These are phyloP conservation scores for Hemichromis elongatus DNA, from an alignment of 2,113 vertebrate species.

Conservation along the genomic window DNA sequence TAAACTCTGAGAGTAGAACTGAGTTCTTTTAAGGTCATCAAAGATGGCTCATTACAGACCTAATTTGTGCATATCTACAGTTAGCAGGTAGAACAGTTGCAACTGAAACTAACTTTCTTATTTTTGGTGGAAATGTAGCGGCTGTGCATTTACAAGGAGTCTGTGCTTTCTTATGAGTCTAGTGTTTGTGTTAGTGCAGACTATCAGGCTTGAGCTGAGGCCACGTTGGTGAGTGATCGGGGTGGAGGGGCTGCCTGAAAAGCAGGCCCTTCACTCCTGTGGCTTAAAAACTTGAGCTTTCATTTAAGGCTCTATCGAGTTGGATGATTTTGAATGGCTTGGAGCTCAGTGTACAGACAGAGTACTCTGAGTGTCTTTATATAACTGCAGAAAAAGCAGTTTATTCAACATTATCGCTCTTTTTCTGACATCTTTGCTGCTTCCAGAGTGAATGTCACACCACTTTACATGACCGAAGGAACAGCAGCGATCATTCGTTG, in stretches of 20 bases:
- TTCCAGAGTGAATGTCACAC: neutral
- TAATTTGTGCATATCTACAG: neutral
- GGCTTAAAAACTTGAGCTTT: neutral
- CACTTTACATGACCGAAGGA: neutral
- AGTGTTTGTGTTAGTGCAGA: neutral
- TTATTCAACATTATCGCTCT: neutral
- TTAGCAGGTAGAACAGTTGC: neutral
- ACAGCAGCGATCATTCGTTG: neutral
- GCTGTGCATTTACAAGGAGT: neutral
- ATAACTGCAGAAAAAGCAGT: neutral
- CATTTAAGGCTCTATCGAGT: slow-evolving; percentile 20
- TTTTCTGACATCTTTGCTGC: neutral
- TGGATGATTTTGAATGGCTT: neutral
- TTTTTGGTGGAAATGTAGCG: slow-evolving; percentile 29
- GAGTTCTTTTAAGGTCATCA: neutral
- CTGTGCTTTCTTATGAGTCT: neutral
- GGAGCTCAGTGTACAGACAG: neutral
- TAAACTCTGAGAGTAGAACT: neutral
- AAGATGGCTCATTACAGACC: neutral
- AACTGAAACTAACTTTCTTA: neutral
- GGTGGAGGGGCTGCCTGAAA: slow-evolving; percentile 40
- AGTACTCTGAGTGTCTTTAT: neutral
- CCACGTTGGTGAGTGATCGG: neutral
- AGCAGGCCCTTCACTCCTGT: slow-evolving; percentile 5
- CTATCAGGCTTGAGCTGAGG: slow-evolving; percentile 5